Evolutionary conservation across 1,140 invertebrate genomes (phyloP), one percentile per base, ranked within the genome.

Genomic region (Neodiprion pinetum): DNA sequence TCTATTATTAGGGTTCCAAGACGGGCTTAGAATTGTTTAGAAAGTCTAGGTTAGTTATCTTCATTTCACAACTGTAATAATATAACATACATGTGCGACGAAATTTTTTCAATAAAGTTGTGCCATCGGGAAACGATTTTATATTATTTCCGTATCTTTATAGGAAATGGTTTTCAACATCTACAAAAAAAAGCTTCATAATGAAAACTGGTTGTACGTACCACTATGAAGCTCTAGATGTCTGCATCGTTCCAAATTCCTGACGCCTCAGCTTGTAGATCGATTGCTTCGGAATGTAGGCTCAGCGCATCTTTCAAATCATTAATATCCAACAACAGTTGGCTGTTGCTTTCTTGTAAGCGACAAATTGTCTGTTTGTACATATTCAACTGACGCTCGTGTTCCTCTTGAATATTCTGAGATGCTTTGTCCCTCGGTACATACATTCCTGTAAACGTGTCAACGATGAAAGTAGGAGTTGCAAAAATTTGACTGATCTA

Each of bases 341-440:
- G 67, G 9, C 77, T 75, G 68, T 82, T 83, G 72, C 82, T 82
- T 21, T 83, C 81, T 47, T 82, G 80, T 21, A 83, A 76, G 48
- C 77, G 80, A 67, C 74, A 67, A 75, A 83, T 80, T 17, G 79
- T 83, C 76, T 82, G 50, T 40, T 81, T 72, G 65, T 82, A 80
- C n/a, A 78, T 11, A 21, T 21, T 71, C 9, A 80, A 10, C 67
- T 80, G 77, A 23, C 81, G 79, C 9, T 82, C 77, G n/a, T 75
- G 71, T 28, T 81, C 75, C 1, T 47, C 53, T 50, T 79, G 78
- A 53, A 75, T 48, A 48, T 77, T 77, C 76, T 77, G 74, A n/a
- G 74, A 68, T n/a, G 68, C 71, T 75, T 78, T 79, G 4, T 75
- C 67, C 67, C 68, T 80, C 14, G 78, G 71, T 48, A 77, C 71